phyloP scores from a whole-genome alignment of 2,113 vertebrate genomes.

The Daboia siamensis region DNA sequence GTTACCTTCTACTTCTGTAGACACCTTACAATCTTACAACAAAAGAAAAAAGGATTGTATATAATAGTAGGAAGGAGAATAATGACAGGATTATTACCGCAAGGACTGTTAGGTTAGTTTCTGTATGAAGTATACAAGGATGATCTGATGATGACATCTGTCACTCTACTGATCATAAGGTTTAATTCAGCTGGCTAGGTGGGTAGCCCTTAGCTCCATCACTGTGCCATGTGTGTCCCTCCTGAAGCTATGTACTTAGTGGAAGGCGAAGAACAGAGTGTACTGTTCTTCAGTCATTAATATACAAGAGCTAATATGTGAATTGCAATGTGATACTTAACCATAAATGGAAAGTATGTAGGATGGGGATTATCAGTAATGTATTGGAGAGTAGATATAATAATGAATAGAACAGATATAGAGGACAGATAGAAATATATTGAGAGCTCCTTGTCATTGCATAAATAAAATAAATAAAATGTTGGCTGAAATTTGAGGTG shows the following conservation, averaged over 20 bases:
- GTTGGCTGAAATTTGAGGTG: not conserved
- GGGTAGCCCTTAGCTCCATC: not conserved
- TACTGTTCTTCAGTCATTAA: not conserved
- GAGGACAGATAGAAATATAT: not conserved
- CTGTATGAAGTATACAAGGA: not conserved
- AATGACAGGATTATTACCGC: not conserved
- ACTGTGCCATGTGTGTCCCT: not conserved
- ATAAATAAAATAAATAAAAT: not conserved
- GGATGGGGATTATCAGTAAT: not conserved
- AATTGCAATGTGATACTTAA: not conserved
- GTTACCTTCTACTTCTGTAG: not conserved
- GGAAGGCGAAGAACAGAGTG: not conserved
- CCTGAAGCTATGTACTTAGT: not conserved
- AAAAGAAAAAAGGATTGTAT: not conserved
- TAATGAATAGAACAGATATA: conserved; percentile 1
- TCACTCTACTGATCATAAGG: not conserved
- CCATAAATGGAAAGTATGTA: not conserved
- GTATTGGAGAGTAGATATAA: not conserved
- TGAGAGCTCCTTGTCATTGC: not conserved
- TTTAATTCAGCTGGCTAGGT: not conserved
- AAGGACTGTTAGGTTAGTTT: not conserved
- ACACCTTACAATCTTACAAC: not conserved
- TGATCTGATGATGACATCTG: not conserved
- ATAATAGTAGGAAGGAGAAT: not conserved
- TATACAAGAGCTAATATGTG: not conserved